These are phyloP conservation scores for Allophyes oxyacanthae DNA, from an alignment of 2,888 invertebrate genomes.

Conservation along the genomic window DNA sequence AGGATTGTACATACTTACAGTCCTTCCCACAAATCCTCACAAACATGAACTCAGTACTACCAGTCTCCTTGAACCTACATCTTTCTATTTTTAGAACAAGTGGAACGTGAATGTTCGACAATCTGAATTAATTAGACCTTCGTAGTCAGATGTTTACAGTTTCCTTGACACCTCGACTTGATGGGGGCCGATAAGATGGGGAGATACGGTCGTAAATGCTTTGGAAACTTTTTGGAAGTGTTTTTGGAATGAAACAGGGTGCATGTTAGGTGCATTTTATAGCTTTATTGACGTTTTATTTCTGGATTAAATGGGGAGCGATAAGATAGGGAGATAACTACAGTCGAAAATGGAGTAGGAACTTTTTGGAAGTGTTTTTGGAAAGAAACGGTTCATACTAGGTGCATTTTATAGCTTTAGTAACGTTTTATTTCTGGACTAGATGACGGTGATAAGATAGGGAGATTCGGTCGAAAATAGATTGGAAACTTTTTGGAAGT, in stretches of 20 bases:
- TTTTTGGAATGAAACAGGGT: no score
- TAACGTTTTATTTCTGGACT: no score
- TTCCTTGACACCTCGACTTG: constrained; percentile 24
- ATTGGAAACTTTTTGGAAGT: background rate
- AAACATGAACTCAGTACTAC: constrained; percentile 5
- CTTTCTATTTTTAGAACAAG: constrained; percentile 28
- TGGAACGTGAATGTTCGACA: constrained; percentile 3
- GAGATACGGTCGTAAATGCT: background rate
- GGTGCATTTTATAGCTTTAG: no score
- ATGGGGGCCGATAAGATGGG: constrained; percentile 25
- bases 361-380: background rate
- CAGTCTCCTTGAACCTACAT: constrained; percentile 19
- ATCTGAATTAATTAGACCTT: constrained; percentile 35
- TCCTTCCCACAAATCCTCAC: no score
- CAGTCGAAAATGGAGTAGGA: background rate
- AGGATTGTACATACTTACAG: no score
- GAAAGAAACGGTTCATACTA: no score
- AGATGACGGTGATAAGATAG: constrained; percentile 24
- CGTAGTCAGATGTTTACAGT: constrained; percentile 19
- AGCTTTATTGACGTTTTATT: no score
- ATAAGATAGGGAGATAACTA: constrained; percentile 8
- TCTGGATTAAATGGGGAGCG: constrained; percentile 14
- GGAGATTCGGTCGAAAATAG: background rate
- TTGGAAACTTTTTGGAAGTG: background rate
- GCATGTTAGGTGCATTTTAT: no score